phyloP scores from a whole-genome alignment of 2,113 vertebrate genomes.

The Mastomys coucha region DNA sequence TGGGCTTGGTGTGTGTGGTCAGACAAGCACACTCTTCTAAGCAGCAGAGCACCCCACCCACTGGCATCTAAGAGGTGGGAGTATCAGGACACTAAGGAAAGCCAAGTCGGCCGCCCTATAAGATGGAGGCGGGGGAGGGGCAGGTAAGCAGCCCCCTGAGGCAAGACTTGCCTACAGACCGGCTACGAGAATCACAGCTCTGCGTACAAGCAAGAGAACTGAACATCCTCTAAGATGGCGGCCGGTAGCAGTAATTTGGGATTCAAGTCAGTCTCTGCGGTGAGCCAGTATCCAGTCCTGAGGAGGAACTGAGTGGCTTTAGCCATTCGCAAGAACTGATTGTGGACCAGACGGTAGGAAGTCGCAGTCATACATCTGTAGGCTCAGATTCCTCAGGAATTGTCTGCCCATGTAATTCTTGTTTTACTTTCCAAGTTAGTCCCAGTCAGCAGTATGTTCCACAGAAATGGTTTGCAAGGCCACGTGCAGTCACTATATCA shows the following conservation, averaged over 20 bases:
- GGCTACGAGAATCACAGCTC: neutral
- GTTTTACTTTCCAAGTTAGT: neutral
- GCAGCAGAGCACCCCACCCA: neutral
- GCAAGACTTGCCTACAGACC: too few relatives aligned
- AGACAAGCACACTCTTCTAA: too few relatives aligned
- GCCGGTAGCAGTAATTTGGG: neutral
- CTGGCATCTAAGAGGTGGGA: neutral
- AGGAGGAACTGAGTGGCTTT: neutral
- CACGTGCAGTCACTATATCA: too few relatives aligned
- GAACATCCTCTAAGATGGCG: neutral
- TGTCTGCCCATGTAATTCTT: neutral
- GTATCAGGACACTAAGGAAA: neutral
- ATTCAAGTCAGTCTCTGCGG: neutral
- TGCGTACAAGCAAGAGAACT: neutral
- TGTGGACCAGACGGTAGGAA: neutral
- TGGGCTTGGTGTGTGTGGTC: neutral
- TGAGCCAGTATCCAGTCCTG: neutral
- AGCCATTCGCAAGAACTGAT: neutral
- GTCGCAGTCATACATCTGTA: neutral
- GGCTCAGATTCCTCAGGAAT: neutral
- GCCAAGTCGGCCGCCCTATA: neutral
- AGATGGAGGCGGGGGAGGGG: rapidly evolving
- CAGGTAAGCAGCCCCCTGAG: neutral
- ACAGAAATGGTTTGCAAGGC: neutral
- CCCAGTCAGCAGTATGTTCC: neutral